Percentiles rank a stretch among this genome's conserved stretches.
These are phyloP conservation scores for Hoplostethus mediterraneus DNA, from an alignment of 2,797 vertebrate genomes.

Conservation along the genomic window DNA sequence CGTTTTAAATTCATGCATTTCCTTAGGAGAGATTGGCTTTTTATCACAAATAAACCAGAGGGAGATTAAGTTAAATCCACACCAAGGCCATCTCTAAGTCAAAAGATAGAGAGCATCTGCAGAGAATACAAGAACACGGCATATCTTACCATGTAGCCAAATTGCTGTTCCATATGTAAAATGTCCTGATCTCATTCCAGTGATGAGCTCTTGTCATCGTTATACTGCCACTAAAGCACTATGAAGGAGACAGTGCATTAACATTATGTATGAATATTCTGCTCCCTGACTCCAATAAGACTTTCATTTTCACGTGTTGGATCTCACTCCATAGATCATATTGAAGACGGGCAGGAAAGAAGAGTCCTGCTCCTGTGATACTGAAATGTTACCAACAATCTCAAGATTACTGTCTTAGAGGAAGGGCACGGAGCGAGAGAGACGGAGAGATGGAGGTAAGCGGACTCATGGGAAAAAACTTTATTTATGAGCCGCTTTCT, in stretches of 20 bases:
- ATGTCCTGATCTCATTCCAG: background rate
- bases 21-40: constrained; percentile 16
- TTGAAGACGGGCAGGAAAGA: background rate
- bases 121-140: background rate
- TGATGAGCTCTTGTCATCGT: background rate
- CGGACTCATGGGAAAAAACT: background rate
- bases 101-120: background rate
- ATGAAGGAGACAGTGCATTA: background rate
- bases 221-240: background rate
- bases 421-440: background rate
- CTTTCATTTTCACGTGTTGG: background rate
- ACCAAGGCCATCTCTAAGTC: constrained; percentile 11
- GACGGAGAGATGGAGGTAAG: too few species aligned
- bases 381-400: background rate
- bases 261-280: background rate
- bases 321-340: constrained; percentile 1
- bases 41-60: constrained; percentile 7
- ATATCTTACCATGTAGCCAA: background rate
- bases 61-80: constrained; percentile 24
- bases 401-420: background rate
- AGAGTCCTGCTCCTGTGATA: background rate
- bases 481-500: background rate
- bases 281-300: background rate
- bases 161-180: background rate
- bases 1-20: constrained; percentile 12